Base-by-base conservation (phyloP, 1,140 invertebrate species). In the Drosophila chauvacae region DNA sequence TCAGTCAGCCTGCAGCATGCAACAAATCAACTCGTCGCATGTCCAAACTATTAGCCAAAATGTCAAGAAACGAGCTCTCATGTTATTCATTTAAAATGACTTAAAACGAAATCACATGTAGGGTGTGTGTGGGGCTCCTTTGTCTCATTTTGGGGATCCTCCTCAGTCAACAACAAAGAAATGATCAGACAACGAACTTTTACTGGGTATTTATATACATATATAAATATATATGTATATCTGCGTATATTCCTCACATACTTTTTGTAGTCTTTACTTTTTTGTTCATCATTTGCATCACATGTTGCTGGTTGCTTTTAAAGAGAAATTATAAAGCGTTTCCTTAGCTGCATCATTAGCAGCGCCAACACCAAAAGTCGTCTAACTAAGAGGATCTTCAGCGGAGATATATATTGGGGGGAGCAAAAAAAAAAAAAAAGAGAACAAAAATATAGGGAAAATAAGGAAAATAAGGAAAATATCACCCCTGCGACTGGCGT, bases 321-420 rank as follows among this genome's bases (percentile, higher is more conserved):
- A 90, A 90, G 85, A 90, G 85, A 90, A 90, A 90, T 90, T 90
- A 90, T 90, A 90, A 90, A 90, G 85, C 86, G 85, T 90, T 90
- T 90, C 85, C 85, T 90, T 90, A 90, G 85, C 85, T 90, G 85
- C 85, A 90, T 90, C 85, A 90, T 90, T 90, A 90, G 85, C 85
- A 90, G 78, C 85, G 86, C 86, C 86, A 90, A 90, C 85, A 90
- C 85, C 85, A 90, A 90, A 90, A 90, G 85, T 90, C 85, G 62
- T 85, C 84, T 90, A 84, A 87, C 84, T 88, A 88, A 30, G 53
- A 56, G 66, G 30, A 66, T 66, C 57, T 62, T 66, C 41, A 51
- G 20, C 23, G 47, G 30, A 68, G 45, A 61, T 41, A 39, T 39
- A 30, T 50, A 18, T 41, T 9, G 11, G 7, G 44, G 50, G 28